Percentiles rank a stretch among this genome's conserved stretches.
These are phyloP conservation scores for Mythimna impura DNA, from an alignment of 2,888 invertebrate genomes.

Conservation along the genomic window DNA sequence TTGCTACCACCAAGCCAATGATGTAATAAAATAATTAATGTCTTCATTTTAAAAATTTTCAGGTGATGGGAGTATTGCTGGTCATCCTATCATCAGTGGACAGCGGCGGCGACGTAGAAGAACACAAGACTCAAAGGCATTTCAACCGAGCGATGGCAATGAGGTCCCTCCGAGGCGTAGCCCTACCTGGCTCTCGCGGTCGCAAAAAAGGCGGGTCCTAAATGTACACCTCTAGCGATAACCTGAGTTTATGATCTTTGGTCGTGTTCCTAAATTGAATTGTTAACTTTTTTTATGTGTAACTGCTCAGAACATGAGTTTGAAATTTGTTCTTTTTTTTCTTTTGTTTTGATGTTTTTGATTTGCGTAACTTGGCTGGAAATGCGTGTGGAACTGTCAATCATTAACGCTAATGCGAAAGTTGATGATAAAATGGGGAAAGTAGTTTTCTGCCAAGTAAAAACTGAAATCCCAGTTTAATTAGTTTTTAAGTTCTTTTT, in stretches of 20 bases:
- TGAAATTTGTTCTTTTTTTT: conserved; percentile 42
- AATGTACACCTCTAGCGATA: conserved; percentile 61
- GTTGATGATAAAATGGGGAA: conserved; percentile 2
- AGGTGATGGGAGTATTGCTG: conserved; percentile 95
- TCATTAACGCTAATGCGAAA: conserved; percentile 10
- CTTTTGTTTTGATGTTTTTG: conserved; percentile 38
- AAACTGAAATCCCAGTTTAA: conserved; percentile 54
- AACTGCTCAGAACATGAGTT: conserved; percentile 46
- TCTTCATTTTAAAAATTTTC: conserved; percentile 41
- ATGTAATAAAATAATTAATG: background rate
- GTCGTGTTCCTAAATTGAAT: conserved; percentile 65
- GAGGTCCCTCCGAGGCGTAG: conserved; percentile 93
- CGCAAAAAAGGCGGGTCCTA: conserved; percentile 86
- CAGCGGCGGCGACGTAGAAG: conserved; percentile 85
- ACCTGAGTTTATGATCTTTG: conserved; percentile 69
- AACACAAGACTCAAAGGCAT: conserved; percentile 94
- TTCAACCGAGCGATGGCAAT: conserved; percentile 97
- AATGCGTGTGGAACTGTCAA: conserved; percentile 2
- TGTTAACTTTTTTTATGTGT: conserved; percentile 47
- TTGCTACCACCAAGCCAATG: background rate
- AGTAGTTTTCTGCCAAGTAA: conserved; percentile 29
- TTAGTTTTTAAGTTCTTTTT: conserved; percentile 62
- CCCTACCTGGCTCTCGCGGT: conserved; percentile 81
- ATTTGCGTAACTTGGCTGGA: conserved; percentile 24
- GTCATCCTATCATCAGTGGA: conserved; percentile 95